These are phyloP conservation scores for Anadara kagoshimensis DNA, from an alignment of 1,140 invertebrate genomes.

Conservation along the genomic window DNA sequence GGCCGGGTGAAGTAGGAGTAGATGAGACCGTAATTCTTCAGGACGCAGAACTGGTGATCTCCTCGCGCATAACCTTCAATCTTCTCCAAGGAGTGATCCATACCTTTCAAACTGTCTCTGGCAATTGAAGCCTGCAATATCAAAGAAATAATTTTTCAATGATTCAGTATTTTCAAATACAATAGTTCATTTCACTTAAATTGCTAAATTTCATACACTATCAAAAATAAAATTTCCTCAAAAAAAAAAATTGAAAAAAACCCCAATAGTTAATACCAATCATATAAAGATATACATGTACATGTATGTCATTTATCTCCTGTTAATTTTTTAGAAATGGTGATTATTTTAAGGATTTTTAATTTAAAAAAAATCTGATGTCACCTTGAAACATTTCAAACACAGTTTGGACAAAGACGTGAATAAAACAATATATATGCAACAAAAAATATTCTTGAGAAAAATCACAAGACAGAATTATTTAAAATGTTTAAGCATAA, in stretches of 20 bases:
- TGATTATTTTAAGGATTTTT: too few species aligned
- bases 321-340: too few species aligned
- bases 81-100: slow-evolving; percentile 47
- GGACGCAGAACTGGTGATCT: slow-evolving; percentile 89
- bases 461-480: too few species aligned
- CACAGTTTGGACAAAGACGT: too few species aligned
- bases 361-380: too few species aligned
- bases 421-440: too few species aligned
- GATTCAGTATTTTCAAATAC: not conserved
- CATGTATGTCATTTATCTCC: too few species aligned
- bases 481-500: too few species aligned
- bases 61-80: slow-evolving; percentile 75
- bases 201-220: not conserved
- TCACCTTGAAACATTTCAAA: too few species aligned
- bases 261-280: too few species aligned
- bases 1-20: slow-evolving; percentile 87
- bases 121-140: slow-evolving; percentile 82
- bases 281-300: too few species aligned
- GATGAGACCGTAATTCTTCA: slow-evolving; percentile 94
- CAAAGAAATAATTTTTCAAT: slow-evolving; percentile 18
- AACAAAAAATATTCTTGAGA: too few species aligned
- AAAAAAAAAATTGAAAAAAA: not conserved
- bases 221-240: not conserved
- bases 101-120: slow-evolving; percentile 76
- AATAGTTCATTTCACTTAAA: not conserved